Percentiles rank a stretch among this genome's conserved stretches.
These are phyloP conservation scores for Scytalopus superciliaris DNA, from an alignment of 2,113 vertebrate species.

Conservation along the genomic window DNA sequence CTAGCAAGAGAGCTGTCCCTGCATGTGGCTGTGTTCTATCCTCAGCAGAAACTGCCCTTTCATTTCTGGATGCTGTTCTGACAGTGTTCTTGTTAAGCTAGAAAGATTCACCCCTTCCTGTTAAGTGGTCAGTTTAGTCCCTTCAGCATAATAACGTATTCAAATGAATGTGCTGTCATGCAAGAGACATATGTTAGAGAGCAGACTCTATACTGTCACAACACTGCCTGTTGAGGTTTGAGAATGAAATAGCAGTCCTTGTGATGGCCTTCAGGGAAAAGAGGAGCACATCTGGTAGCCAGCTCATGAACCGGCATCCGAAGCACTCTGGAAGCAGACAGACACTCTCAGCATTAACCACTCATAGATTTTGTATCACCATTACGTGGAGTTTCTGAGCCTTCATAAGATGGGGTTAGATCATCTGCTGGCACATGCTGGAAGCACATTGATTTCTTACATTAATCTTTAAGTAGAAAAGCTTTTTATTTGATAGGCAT, in stretches of 20 bases:
- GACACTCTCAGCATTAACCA: neutral
- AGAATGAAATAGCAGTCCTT: neutral
- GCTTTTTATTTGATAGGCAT: neutral
- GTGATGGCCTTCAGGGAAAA: slow-evolving; percentile 7
- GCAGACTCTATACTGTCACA: slow-evolving; percentile 1
- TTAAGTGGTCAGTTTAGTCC: slow-evolving; percentile 26
- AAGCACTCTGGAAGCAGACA: neutral
- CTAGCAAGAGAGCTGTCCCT: neutral
- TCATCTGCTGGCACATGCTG: slow-evolving; percentile 4
- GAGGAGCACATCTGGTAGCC: slow-evolving; percentile 46
- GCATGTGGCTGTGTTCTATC: fast-evolving
- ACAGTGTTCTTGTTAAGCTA: neutral
- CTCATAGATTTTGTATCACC: slow-evolving; percentile 33
- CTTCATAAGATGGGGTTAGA: slow-evolving; percentile 9
- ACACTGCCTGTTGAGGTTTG: neutral
- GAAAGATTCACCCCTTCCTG: neutral
- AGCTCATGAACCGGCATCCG: neutral
- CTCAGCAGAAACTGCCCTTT: neutral
- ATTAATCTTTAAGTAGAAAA: slow-evolving; percentile 33
- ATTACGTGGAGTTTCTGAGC: neutral
- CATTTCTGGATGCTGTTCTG: neutral
- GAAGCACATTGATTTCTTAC: slow-evolving; percentile 22
- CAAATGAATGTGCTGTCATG: slow-evolving; percentile 25
- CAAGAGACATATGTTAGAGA: slow-evolving; percentile 3
- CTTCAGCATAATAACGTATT: neutral